phyloP scores from a whole-genome alignment of 2,113 vertebrate genomes.

The Prunella himalayana region DNA sequence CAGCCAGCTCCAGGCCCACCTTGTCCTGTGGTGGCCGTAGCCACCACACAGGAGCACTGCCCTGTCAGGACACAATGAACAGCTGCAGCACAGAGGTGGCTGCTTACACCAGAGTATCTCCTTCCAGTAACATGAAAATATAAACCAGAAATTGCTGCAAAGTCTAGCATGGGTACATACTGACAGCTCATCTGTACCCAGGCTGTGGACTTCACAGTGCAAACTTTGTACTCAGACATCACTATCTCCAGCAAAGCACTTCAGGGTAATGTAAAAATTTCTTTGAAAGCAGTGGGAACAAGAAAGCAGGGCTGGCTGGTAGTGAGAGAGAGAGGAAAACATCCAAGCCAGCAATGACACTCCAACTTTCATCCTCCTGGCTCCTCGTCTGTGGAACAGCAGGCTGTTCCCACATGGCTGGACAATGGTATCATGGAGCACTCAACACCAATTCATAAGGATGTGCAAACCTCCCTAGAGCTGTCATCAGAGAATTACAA shows the following conservation, averaged over 20 bases:
- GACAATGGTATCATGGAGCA: neutral
- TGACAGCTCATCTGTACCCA: neutral
- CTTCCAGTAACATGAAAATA: neutral
- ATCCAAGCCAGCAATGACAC: neutral
- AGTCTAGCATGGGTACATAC: fast-evolving
- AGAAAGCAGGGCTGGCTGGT: neutral
- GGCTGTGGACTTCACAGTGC: neutral
- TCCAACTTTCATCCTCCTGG: neutral
- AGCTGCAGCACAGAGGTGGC: neutral
- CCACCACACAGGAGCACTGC: fast-evolving
- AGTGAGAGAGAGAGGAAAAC: neutral
- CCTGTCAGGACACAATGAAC: fast-evolving
- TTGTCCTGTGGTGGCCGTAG: neutral
- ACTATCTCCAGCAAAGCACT: neutral
- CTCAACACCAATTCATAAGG: neutral
- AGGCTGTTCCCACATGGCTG: neutral
- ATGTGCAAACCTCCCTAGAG: neutral
- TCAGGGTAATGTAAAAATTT: neutral
- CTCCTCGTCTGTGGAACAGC: neutral
- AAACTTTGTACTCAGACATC: neutral
- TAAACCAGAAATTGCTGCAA: neutral
- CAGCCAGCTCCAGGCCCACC: neutral
- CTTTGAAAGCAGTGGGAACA: neutral
- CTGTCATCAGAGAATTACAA: neutral
- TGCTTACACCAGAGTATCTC: neutral